These are phyloP conservation scores for Crotalus helleri DNA, from an alignment of 2,113 vertebrate genomes.

Conservation along the genomic window DNA sequence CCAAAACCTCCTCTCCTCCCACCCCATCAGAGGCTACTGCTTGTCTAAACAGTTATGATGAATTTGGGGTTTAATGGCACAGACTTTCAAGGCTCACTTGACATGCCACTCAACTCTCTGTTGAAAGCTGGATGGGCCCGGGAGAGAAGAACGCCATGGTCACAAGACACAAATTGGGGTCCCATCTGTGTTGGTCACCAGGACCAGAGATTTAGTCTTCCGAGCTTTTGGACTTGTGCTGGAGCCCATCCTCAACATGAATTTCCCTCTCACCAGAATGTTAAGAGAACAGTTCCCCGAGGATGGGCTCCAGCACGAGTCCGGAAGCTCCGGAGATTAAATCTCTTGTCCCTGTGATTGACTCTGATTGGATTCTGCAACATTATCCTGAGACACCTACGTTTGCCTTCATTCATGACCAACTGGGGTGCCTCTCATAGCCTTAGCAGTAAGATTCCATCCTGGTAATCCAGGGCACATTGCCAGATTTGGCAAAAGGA, in stretches of 20 bases:
- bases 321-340: neutral
- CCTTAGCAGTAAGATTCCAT: neutral
- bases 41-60: neutral
- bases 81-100: neutral
- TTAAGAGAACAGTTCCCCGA: neutral
- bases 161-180: neutral
- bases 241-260: neutral
- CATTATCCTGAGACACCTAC: neutral
- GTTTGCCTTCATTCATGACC: neutral
- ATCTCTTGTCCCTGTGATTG: neutral
- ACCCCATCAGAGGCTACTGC: neutral
- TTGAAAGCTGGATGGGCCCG: neutral
- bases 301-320: neutral
- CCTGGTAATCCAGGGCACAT: neutral
- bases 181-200: neutral
- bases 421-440: neutral
- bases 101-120: neutral
- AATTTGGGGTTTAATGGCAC: neutral
- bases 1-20: neutral
- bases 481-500: neutral
- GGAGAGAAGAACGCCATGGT: neutral
- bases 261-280: too few relatives aligned
- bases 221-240: neutral
- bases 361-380: neutral
- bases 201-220: neutral